These are phyloP conservation scores for Lipophrys pholis DNA, from an alignment of 2,113 vertebrate genomes.

Conservation along the genomic window DNA sequence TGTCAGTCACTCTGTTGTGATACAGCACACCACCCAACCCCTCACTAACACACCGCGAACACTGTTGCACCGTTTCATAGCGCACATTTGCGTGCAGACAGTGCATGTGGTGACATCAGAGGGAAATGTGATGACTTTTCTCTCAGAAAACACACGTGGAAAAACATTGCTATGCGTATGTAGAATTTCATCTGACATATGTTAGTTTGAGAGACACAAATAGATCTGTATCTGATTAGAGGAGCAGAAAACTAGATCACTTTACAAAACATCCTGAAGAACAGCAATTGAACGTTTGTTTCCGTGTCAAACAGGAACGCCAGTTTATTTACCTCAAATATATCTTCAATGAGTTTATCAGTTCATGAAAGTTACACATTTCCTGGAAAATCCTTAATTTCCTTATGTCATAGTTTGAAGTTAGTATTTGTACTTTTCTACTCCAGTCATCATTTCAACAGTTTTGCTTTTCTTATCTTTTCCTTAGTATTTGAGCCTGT, in stretches of 20 bases:
- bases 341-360: not conserved
- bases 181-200: too few species aligned
- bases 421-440: not conserved
- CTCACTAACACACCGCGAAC: conserved; percentile 33
- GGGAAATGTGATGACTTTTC: not conserved
- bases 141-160: not conserved
- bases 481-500: not conserved
- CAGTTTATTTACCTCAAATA: not conserved
- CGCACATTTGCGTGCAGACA: conserved; percentile 14
- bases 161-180: too few species aligned
- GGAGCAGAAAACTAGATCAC: not conserved
- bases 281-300: not conserved
- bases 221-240: not conserved
- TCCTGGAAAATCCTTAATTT: not conserved
- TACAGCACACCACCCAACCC: conserved; percentile 37
- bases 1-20: conserved; percentile 78
- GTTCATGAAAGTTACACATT: conserved; percentile 4
- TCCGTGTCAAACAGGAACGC: not conserved
- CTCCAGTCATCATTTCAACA: not conserved
- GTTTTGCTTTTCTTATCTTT: not conserved
- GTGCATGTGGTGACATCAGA: conserved; percentile 2
- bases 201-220: too few species aligned
- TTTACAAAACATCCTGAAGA: not conserved
- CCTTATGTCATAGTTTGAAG: too few species aligned
- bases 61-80: not conserved